phyloP scores from a whole-genome alignment of 1,140 invertebrate species.

The Microplitis mediator region DNA sequence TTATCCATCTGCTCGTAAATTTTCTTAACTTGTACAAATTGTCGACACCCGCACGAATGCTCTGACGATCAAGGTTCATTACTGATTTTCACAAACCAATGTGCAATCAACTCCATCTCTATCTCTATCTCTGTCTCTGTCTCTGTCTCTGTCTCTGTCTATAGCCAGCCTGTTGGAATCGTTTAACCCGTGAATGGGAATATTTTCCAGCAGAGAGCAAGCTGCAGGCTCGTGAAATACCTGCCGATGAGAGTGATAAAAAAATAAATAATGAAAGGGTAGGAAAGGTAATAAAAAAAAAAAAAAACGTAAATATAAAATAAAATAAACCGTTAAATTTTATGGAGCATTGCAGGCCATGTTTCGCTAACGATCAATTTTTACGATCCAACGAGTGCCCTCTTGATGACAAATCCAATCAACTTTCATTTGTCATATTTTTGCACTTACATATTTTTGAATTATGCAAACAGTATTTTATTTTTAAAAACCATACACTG shows the following conservation, averaged over 20 bases:
- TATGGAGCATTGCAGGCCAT: neutral
- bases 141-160: neutral
- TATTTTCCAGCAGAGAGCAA: constrained; percentile 1
- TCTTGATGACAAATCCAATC: constrained; percentile 14
- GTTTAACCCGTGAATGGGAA: constrained; percentile 10
- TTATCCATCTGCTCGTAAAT: neutral
- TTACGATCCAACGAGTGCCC: constrained; percentile 10
- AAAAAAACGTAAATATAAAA: neutral
- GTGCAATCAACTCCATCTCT: constrained; percentile 10
- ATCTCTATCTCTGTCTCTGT: neutral
- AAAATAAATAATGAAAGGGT: neutral
- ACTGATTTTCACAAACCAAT: neutral
- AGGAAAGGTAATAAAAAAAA: neutral
- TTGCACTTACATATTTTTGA: neutral
- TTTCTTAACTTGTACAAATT: constrained; percentile 13
- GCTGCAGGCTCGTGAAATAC: neutral
- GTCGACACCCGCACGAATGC: neutral
- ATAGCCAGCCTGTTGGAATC: neutral
- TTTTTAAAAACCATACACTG: neutral
- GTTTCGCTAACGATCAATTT: constrained; percentile 21
- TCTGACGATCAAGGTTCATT: constrained; percentile 11
- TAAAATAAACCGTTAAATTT: neutral
- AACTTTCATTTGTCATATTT: neutral
- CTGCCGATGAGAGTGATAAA: neutral
- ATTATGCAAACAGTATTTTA: neutral